These are phyloP conservation scores for Drosophila persimilis DNA, from an alignment of 1,140 invertebrate species.

Conservation along the genomic window DNA sequence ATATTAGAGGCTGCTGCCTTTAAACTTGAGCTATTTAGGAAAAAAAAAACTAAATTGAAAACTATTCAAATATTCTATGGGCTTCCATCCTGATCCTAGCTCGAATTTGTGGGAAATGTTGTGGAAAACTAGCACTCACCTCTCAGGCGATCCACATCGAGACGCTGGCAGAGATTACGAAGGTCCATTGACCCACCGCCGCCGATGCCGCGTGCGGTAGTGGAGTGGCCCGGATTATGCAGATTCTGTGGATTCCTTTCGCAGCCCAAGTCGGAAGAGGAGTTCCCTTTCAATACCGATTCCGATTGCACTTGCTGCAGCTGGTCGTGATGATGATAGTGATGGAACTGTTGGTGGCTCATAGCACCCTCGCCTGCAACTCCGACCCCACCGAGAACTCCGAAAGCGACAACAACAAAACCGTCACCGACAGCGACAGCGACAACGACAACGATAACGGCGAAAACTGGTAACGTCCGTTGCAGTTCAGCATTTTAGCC, in stretches of 20 bases:
- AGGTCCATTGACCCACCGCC: slow-evolving; percentile 48
- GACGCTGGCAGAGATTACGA: slow-evolving; percentile 60
- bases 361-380: slow-evolving; percentile 7
- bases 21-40: no score
- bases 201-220: background rate
- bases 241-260: slow-evolving; percentile 2
- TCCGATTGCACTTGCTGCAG: slow-evolving; percentile 29
- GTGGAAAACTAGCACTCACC: slow-evolving; percentile 22
- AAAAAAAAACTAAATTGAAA: no score
- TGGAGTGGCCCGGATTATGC: slow-evolving; percentile 1
- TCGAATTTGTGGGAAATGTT: no score
- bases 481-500: slow-evolving; percentile 74
- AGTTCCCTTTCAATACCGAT: slow-evolving; percentile 8
- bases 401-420: background rate
- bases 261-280: slow-evolving; percentile 3
- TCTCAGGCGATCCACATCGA: slow-evolving; percentile 52
- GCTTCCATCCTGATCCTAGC: no score
- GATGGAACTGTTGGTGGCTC: slow-evolving; percentile 27
- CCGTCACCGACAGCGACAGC: background rate
- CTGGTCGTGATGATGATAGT: slow-evolving; percentile 17
- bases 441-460: background rate
- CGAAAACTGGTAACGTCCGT: slow-evolving; percentile 44
- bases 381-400: background rate
- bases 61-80: no score
- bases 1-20: no score